Evolutionary conservation across 2,113 vertebrate genomes (phyloP).

Genomic region (Daubentonia madagascariensis): DNA sequence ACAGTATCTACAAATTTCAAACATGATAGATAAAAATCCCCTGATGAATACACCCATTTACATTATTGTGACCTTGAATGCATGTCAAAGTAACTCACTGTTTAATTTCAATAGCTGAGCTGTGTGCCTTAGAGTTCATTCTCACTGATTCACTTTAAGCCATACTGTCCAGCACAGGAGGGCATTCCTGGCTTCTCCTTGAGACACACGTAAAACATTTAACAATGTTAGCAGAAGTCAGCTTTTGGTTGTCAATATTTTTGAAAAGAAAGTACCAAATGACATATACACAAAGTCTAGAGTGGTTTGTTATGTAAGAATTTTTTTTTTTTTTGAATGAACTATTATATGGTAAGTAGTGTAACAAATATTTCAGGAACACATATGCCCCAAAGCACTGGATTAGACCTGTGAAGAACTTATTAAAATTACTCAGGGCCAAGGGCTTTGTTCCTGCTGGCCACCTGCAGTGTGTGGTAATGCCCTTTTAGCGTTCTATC

Average conservation of each 20-base stretch:
- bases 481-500: slow-evolving; percentile 45
- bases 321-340: background rate
- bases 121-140: slow-evolving; percentile 66
- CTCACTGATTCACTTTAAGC: slow-evolving; percentile 52
- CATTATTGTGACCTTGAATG: slow-evolving; percentile 67
- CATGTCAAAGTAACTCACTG: slow-evolving; percentile 58
- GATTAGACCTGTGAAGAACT: slow-evolving; percentile 64
- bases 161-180: slow-evolving; percentile 53
- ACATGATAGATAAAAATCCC: slow-evolving; percentile 49
- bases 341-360: background rate
- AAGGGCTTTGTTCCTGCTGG: slow-evolving; percentile 45
- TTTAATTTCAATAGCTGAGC: slow-evolving; percentile 65
- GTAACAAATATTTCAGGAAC: background rate
- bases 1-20: slow-evolving; percentile 43
- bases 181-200: slow-evolving; percentile 53
- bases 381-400: background rate
- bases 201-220: slow-evolving; percentile 68
- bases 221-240: slow-evolving; percentile 57
- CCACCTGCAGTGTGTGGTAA: slow-evolving; percentile 46
- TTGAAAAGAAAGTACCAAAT: background rate
- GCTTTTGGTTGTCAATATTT: slow-evolving; percentile 54
- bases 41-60: slow-evolving; percentile 71
- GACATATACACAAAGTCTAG: background rate
- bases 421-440: slow-evolving; percentile 46
- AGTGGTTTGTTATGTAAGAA: background rate